A percentile compares a stretch with the other conserved stretches of the same genome.
These are phyloP conservation scores for Triplophysa siluroides DNA, from an alignment of 2,113 vertebrate species.

Conservation along the genomic window DNA sequence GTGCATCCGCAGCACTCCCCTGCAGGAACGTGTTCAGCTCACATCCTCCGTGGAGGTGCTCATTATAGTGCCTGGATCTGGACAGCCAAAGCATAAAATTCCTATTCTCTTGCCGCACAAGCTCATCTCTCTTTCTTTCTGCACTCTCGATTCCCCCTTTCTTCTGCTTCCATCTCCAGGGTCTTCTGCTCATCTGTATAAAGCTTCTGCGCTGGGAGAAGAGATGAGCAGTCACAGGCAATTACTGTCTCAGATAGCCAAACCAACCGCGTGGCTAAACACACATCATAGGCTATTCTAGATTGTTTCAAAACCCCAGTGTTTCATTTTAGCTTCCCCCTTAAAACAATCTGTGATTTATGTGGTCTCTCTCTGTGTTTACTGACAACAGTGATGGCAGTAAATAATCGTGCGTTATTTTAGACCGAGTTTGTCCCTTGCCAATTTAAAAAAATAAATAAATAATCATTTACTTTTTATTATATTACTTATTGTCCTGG, in stretches of 20 bases:
- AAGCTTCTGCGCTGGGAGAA: conserved; percentile 12
- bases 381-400: neutral
- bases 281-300: neutral
- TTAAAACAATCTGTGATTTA: neutral
- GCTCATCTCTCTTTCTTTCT: conserved; percentile 25
- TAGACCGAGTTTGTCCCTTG: no score
- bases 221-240: conserved; percentile 26
- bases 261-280: conserved; percentile 2
- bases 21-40: neutral
- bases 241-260: conserved; percentile 29
- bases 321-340: neutral
- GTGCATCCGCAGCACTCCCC: conserved; percentile 22
- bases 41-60: conserved; percentile 29
- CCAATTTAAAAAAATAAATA: neutral
- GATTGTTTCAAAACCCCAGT: neutral
- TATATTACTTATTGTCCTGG: neutral
- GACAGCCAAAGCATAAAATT: conserved; percentile 12
- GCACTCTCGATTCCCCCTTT: neutral
- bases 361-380: neutral
- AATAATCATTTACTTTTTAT: neutral
- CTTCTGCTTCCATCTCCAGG: neutral
- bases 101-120: conserved; percentile 23
- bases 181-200: conserved; percentile 9
- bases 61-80: conserved; percentile 20
- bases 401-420: neutral